Evolutionary conservation across 2,888 invertebrate genomes (phyloP).

Genomic region (Pristionchus fissidentatus): DNA sequence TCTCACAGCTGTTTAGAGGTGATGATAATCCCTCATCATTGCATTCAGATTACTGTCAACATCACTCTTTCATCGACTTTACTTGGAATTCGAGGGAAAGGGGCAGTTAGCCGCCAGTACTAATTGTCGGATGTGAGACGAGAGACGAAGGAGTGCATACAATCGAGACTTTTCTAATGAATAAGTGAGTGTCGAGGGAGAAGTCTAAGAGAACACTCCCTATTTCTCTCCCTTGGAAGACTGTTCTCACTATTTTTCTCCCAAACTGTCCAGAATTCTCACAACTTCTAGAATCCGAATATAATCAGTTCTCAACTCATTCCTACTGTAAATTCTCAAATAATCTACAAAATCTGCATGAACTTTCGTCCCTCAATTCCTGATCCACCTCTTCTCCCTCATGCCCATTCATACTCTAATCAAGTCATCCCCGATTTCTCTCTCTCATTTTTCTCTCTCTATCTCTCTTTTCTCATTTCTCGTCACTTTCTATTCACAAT

Average conservation of each 20-base stretch:
- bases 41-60: slow-evolving; percentile 1
- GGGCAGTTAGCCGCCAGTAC: neutral
- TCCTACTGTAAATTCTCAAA: too few relatives aligned
- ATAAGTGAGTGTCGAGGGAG: slow-evolving; percentile 29
- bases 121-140: neutral
- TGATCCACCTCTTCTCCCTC: neutral
- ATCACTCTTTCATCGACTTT: slow-evolving; percentile 5
- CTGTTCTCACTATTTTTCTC: neutral
- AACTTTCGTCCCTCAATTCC: neutral
- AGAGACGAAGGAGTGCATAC: neutral
- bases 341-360: too few relatives aligned
- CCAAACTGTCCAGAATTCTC: neutral
- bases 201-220: neutral
- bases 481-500: slow-evolving; percentile 4
- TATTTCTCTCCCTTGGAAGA: neutral
- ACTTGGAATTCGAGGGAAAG: neutral
- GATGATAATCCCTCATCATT: neutral
- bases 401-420: slow-evolving; percentile 26
- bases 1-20: neutral
- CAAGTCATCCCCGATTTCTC: slow-evolving; percentile 9
- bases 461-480: neutral
- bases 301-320: neutral
- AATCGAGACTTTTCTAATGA: slow-evolving; percentile 33
- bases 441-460: neutral
- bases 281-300: neutral